A percentile compares a stretch with the other conserved stretches of the same genome.
Conservation (phyloP, 2,888 invertebrate genomes). For the Synanthedon vespiformis region DNA sequence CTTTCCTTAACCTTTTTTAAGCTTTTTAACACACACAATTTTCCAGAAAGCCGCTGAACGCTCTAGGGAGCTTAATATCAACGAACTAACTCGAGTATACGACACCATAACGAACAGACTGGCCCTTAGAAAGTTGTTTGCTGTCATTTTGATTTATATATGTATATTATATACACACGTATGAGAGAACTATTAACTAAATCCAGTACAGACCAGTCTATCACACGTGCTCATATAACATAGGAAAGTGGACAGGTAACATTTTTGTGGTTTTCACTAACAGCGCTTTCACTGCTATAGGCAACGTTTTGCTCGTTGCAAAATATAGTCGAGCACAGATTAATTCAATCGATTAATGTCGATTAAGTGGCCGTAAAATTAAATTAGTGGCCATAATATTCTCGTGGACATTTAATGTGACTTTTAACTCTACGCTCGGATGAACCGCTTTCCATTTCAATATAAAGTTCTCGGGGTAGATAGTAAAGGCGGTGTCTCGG, state of each 20-base stretch:
- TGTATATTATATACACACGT: conserved; percentile 6
- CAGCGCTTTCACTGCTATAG: conserved; percentile 37
- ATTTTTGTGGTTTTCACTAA: conserved; percentile 51
- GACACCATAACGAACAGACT: background rate
- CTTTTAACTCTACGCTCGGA: no score
- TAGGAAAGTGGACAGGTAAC: conserved; percentile 45
- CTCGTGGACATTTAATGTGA: background rate
- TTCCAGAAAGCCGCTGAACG: no score
- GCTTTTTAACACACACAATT: no score
- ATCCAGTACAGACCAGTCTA: conserved; percentile 35
- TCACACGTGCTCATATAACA: conserved; percentile 25
- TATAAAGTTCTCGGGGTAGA: no score
- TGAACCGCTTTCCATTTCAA: no score
- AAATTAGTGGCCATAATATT: background rate
- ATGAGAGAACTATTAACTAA: conserved; percentile 10
- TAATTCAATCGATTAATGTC: conserved; percentile 5
- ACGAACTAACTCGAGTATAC: no score
- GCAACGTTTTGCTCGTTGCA: background rate
- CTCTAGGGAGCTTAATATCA: no score
- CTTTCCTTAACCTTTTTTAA: no score
- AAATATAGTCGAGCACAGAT: conserved; percentile 2
- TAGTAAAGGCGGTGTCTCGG: no score
- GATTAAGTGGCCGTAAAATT: conserved; percentile 6
- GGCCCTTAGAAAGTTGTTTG: conserved; percentile 8
- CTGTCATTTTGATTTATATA: conserved; percentile 2